phyloP scores from a whole-genome alignment of 2,797 vertebrate species.

The Macrochelys suwanniensis region DNA sequence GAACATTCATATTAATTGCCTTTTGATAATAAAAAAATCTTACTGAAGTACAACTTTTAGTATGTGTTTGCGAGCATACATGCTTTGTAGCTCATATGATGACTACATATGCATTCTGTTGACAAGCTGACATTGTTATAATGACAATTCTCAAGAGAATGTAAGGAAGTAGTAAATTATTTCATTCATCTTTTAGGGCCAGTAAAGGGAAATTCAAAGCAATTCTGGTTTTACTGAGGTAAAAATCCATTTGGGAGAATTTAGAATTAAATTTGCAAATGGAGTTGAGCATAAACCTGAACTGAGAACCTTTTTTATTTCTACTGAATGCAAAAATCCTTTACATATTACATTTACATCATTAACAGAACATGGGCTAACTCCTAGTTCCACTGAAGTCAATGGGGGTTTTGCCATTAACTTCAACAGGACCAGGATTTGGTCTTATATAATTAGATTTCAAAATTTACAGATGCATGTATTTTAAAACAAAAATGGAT shows the following conservation, averaged over 20 bases:
- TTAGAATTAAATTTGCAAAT: background rate
- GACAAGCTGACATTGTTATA: background rate
- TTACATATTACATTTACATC: background rate
- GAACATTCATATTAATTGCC: background rate
- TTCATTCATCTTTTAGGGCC: background rate
- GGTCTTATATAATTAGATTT: background rate
- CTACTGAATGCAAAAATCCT: background rate
- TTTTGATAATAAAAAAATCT: background rate
- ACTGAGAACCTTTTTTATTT: background rate
- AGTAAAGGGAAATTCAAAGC: background rate
- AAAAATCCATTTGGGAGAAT: background rate
- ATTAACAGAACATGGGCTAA: background rate
- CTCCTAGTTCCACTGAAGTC: background rate
- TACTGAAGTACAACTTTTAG: background rate
- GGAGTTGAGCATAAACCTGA: background rate
- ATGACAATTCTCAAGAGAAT: accelerated
- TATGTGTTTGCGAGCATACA: background rate
- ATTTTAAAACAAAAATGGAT: background rate
- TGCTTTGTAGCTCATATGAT: background rate
- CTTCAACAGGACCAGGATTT: background rate
- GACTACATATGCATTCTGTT: background rate
- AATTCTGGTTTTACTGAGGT: background rate
- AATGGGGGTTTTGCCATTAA: accelerated
- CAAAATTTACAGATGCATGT: background rate
- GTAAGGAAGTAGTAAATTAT: background rate